These are phyloP conservation scores for Rachycentron canadum DNA, from an alignment of 2,797 vertebrate species.

Conservation along the genomic window DNA sequence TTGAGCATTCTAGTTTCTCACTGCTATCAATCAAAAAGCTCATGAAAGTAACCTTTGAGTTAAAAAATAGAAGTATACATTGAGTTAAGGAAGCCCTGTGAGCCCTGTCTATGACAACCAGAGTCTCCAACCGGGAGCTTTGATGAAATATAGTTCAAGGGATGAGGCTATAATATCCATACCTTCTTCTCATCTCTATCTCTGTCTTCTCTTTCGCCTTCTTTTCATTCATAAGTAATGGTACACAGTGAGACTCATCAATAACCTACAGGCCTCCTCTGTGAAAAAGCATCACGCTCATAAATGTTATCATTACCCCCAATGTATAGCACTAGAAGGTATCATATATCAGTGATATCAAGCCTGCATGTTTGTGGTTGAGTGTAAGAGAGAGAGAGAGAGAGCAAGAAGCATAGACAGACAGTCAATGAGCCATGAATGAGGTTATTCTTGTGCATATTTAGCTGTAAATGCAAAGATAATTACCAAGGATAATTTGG, in stretches of 20 bases:
- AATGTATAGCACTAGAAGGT: slow-evolving; percentile 56
- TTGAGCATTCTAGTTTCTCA: slow-evolving; percentile 3
- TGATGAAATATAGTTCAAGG: slow-evolving; percentile 85
- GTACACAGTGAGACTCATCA: slow-evolving; percentile 81
- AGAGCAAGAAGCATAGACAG: neutral
- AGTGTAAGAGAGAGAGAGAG: slow-evolving; percentile 11
- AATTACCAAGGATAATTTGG: slow-evolving; percentile 25
- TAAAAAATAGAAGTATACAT: slow-evolving; percentile 36
- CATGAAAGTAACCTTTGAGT: slow-evolving; percentile 39
- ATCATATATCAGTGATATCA: slow-evolving; percentile 61
- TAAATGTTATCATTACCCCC: slow-evolving; percentile 83
- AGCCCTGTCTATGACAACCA: slow-evolving; percentile 57
- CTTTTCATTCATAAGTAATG: slow-evolving; percentile 86
- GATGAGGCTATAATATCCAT: slow-evolving; percentile 73
- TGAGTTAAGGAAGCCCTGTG: slow-evolving; percentile 49
- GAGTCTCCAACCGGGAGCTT: slow-evolving; percentile 71
- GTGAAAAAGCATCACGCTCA: slow-evolving; percentile 78
- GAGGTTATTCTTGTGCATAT: slow-evolving; percentile 58
- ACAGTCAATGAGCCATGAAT: slow-evolving; percentile 45
- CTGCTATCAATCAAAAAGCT: slow-evolving; percentile 41
- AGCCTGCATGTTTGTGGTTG: slow-evolving; percentile 44
- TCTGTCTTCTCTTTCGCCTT: slow-evolving; percentile 57
- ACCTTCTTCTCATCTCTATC: slow-evolving; percentile 74
- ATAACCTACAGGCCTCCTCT: slow-evolving; percentile 78
- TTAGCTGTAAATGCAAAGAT: slow-evolving; percentile 45